A percentile compares a stretch with the other conserved stretches of the same genome.
Conservation (phyloP, 2,797 vertebrate species). For the Tachyglossus aculeatus region DNA sequence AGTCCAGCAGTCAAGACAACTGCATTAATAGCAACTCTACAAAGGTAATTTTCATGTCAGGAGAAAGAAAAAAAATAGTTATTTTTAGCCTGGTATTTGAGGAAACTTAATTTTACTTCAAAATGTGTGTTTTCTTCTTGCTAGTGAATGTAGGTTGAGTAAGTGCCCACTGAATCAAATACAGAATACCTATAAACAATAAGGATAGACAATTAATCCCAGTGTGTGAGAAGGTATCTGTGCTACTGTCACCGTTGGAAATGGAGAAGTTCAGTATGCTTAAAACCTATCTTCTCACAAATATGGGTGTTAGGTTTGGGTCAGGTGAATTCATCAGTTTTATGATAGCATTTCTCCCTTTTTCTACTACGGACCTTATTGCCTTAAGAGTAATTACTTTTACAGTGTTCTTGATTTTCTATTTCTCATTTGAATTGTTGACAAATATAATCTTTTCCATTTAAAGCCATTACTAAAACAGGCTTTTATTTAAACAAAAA, state of each 20-base stretch:
- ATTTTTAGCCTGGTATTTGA: not conserved
- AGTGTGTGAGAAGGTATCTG: not conserved
- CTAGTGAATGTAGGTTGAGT: not conserved
- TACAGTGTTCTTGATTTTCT: not conserved
- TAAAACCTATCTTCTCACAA: not conserved
- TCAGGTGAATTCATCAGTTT: not conserved
- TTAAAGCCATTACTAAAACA: not conserved
- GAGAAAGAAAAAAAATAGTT: not conserved
- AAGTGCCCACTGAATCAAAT: not conserved
- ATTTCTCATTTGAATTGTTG: not conserved
- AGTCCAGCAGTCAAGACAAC: not conserved
- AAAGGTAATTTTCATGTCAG: not conserved
- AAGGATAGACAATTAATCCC: not conserved
- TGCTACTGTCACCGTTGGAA: not conserved
- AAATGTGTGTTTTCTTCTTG: not conserved
- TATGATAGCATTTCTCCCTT: not conserved
- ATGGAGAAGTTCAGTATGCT: not conserved
- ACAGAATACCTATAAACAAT: not conserved
- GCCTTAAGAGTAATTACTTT: not conserved
- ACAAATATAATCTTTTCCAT: not conserved
- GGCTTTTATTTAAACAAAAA: not conserved
- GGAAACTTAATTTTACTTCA: not conserved
- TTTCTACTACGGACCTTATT: rapidly evolving
- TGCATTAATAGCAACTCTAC: not conserved
- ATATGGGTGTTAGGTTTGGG: not conserved